Conservation (phyloP, 2,888 invertebrate genomes). For the Colletes collaris region DNA sequence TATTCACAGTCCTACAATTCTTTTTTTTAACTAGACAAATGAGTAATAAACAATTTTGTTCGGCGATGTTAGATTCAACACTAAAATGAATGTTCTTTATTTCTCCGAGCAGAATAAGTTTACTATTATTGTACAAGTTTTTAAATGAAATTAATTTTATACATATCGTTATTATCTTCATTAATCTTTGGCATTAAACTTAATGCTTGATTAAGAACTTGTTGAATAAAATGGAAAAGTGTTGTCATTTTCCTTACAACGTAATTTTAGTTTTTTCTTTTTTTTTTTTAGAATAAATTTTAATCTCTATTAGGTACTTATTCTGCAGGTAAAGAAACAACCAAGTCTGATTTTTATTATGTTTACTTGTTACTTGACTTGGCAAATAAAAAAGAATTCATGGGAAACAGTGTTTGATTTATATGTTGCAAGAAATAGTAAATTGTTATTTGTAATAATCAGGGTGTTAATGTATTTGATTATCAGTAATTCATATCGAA, state of each 20-base stretch:
- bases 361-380: constrained; percentile 21
- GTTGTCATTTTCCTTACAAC: constrained; percentile 20
- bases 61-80: neutral
- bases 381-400: constrained; percentile 32
- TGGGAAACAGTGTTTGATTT: constrained; percentile 30
- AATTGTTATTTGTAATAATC: constrained; percentile 27
- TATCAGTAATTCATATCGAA: constrained; percentile 55
- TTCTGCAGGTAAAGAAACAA: constrained; percentile 14
- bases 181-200: constrained; percentile 24
- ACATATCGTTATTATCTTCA: neutral
- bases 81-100: constrained; percentile 30
- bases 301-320: constrained; percentile 35
- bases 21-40: constrained; percentile 6
- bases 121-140: constrained; percentile 24
- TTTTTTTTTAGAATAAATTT: constrained; percentile 30
- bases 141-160: constrained; percentile 24
- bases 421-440: constrained; percentile 16
- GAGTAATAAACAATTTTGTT: constrained; percentile 11
- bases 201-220: constrained; percentile 21
- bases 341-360: constrained; percentile 19
- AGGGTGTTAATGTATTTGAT: constrained; percentile 38
- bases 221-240: constrained; percentile 25
- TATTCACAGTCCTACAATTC: neutral
- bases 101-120: constrained; percentile 20
- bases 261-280: constrained; percentile 21